Percentiles rank a stretch among this genome's conserved stretches.
phyloP scores from a whole-genome alignment of 53 echinoderm and acorn worm species.

The Echinometra lucunter region DNA sequence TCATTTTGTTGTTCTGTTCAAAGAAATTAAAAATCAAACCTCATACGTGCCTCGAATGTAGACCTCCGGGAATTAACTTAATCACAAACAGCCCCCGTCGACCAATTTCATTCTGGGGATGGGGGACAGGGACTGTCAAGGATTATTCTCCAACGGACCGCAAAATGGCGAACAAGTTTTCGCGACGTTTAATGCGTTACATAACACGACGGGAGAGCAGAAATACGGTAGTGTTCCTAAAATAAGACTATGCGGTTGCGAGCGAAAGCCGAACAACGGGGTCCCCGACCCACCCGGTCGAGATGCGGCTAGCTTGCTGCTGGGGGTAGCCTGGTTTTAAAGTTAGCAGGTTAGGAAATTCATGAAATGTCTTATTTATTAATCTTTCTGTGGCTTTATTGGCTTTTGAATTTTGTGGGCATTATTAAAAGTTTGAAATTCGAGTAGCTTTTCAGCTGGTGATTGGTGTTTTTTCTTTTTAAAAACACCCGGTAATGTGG shows the following conservation, averaged over 20 bases:
- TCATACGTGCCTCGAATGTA: background rate
- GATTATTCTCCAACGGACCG: background rate
- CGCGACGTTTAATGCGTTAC: background rate
- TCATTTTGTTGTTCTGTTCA: background rate
- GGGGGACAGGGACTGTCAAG: constrained; percentile 27
- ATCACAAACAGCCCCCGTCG: constrained; percentile 28
- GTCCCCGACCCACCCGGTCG: background rate
- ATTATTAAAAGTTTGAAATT: background rate
- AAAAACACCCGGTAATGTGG: background rate
- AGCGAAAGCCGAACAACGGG: background rate
- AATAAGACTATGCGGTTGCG: constrained; percentile 42
- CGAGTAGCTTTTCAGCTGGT: background rate
- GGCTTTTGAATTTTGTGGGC: background rate
- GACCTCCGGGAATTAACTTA: background rate
- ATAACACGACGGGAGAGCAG: background rate
- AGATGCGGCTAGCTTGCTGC: background rate
- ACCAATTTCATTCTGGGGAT: background rate
- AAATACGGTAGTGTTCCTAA: background rate
- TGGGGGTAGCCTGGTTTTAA: background rate
- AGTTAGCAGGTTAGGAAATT: background rate
- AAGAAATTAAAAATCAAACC: background rate
- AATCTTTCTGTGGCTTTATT: background rate
- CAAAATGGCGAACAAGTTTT: constrained; percentile 16
- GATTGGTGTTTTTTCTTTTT: background rate
- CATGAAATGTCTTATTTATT: constrained; percentile 2